phyloP scores from a whole-genome alignment of 2,113 vertebrate species.

The Sorex araneus region DNA sequence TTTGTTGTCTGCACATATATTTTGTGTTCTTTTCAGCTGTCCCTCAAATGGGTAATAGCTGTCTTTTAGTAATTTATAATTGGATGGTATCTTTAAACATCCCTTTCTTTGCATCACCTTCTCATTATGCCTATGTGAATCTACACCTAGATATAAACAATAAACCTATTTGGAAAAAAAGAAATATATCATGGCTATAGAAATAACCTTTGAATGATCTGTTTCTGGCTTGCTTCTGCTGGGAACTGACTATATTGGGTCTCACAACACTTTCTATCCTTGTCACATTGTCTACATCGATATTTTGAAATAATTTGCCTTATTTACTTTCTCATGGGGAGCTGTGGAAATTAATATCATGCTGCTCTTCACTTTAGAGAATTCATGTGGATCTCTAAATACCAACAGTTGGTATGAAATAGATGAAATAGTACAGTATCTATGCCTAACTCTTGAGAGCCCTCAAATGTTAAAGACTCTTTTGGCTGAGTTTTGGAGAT shows the following conservation, averaged over 20 bases:
- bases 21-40: constrained; percentile 28
- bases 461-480: constrained; percentile 58
- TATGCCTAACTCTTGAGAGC: constrained; percentile 22
- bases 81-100: constrained; percentile 38
- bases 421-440: background rate
- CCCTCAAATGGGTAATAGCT: background rate
- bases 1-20: background rate
- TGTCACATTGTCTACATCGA: constrained; percentile 51
- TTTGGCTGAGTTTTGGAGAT: constrained; percentile 28
- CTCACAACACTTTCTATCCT: constrained; percentile 47
- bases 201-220: constrained; percentile 56
- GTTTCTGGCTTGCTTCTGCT: constrained; percentile 3
- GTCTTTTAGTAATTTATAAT: constrained; percentile 22
- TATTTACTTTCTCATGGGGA: constrained; percentile 66
- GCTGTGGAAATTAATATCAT: constrained; percentile 62
- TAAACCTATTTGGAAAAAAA: constrained; percentile 2
- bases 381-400: constrained; percentile 56
- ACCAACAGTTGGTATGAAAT: constrained; percentile 35
- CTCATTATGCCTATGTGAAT: constrained; percentile 25
- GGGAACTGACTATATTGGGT: constrained; percentile 8
- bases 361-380: constrained; percentile 47
- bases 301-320: constrained; percentile 72
- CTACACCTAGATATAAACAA: constrained; percentile 47
- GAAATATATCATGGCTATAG: background rate
- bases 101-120: background rate